Evolutionary conservation across 2,797 vertebrate genomes (phyloP), one percentile per base, ranked within the genome.

Genomic region (Trichosurus vulpecula): DNA sequence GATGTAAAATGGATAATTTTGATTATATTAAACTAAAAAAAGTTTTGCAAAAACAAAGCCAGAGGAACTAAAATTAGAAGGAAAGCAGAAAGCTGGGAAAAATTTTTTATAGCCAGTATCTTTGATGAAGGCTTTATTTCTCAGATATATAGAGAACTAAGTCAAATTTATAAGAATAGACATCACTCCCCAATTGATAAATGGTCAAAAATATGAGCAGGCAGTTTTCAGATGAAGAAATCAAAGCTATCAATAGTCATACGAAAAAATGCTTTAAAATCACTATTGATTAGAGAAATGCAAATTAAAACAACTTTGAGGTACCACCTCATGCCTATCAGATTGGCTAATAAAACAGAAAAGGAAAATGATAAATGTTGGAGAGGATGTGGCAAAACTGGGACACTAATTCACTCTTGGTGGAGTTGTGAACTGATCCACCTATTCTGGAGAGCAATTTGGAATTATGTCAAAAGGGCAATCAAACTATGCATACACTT

Each of bases 391-490:
- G n/a, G 51, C 61, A 47, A 93, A 95, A 61, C 14, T 91, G 35
- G 91, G 90, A 93, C 56, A 58, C 9, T 92, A 93, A 2, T 35
- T 5, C 16, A 92, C 22, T 54, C 29, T 47, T 92, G n/a, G 1
- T 25, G 54, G 90, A 58, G 58, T 22, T 90, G 53, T 53, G 94
- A 91, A 94, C 92, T 93, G 58, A 91, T 91, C 51, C 10, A 58
- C 51, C 22, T 27, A 51, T 54, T 95, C 95, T 95, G 55, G 91
- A 56, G 94, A 93, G 54, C 51, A 89, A n/a, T 52, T 47, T 16
- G n/a, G 31, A 54, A 51, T 30, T 74, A 87, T 94, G n/a, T 56
- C 55, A 51, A 89, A 58, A 92, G 93, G n/a, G 56, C 61, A 61
- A 35, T 61, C 29, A 61, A 57, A 31, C 52, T 54, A 6, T 89